Evolutionary conservation across 92 coral and sea anemone species (phyloP).

Genomic region (Heliopora coerulea): DNA sequence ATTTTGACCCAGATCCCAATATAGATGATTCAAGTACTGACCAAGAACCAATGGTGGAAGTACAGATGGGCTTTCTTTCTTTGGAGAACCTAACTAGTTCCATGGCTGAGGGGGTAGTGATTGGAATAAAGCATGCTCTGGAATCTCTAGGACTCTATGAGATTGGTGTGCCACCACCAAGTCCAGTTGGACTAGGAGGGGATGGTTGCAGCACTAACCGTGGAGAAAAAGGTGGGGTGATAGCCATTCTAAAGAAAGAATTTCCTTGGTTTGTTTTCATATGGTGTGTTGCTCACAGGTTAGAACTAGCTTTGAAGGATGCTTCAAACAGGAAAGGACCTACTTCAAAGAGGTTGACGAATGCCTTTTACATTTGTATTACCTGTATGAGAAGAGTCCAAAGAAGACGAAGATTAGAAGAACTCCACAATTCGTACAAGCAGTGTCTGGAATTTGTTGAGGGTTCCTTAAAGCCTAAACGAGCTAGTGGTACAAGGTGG

Average conservation of each 20-base stretch:
- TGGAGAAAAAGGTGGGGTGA: no score
- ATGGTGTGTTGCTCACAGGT: no score
- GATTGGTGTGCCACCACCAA: constrained; percentile 21
- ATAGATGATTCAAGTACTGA: neutral
- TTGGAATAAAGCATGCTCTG: constrained; percentile 8
- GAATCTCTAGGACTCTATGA: constrained; percentile 8
- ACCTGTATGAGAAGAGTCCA: constrained; percentile 56
- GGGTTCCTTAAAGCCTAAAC: constrained; percentile 49
- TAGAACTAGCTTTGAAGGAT: constrained; percentile 55
- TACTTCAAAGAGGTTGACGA: constrained; percentile 59
- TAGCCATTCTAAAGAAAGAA: no score
- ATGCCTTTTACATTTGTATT: constrained; percentile 29
- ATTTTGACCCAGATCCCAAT: constrained; percentile 47
- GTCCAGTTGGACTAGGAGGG: constrained; percentile 47
- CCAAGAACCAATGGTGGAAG: constrained; percentile 51
- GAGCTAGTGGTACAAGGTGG: constrained; percentile 57
- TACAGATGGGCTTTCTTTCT: constrained; percentile 44
- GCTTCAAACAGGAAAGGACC: constrained; percentile 37
- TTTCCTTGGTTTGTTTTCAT: no score
- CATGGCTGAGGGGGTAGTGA: constrained; percentile 12
- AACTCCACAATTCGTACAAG: constrained; percentile 45
- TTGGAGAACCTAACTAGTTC: constrained; percentile 25
- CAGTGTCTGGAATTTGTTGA: constrained; percentile 34
- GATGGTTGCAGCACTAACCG: constrained; percentile 55
- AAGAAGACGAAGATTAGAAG: constrained; percentile 47